Evolutionary conservation across 2,797 vertebrate genomes (phyloP).

Genomic region (Myotis planiceps): DNA sequence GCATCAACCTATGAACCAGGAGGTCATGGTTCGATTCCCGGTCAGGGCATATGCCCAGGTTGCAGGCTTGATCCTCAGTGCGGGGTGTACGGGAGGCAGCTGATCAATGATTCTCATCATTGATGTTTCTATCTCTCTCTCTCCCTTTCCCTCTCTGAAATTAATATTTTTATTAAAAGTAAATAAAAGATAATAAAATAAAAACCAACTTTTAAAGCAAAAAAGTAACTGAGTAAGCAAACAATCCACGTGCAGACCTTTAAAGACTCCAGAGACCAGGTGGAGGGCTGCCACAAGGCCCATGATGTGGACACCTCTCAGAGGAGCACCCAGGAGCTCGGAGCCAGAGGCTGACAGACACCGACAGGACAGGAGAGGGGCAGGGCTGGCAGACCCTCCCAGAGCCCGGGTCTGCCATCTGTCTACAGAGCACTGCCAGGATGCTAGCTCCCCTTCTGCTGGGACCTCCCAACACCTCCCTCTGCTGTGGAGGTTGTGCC

Average conservation of each 20-base stretch:
- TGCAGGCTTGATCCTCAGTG: no score
- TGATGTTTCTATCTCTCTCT: no score
- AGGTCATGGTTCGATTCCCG: no score
- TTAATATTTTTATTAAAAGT: not conserved
- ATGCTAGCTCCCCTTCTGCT: not conserved
- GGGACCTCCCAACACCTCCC: not conserved
- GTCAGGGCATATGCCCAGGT: no score
- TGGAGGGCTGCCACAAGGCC: not conserved
- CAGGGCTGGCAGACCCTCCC: not conserved
- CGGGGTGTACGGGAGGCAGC: no score
- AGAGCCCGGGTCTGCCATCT: not conserved
- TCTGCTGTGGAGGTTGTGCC: not conserved
- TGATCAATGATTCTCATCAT: no score
- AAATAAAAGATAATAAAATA: no score
- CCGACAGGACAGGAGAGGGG: not conserved
- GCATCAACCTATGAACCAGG: no score
- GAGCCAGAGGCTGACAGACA: not conserved
- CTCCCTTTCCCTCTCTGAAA: no score
- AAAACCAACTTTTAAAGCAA: not conserved
- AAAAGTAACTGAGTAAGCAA: not conserved
- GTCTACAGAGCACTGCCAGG: no score
- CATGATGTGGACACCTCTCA: fast-evolving
- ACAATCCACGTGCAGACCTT: not conserved
- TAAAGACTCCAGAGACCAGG: not conserved
- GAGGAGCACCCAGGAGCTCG: not conserved